Evolutionary conservation across 2,797 vertebrate genomes (phyloP).

Genomic region (Sciurus vulgaris): DNA sequence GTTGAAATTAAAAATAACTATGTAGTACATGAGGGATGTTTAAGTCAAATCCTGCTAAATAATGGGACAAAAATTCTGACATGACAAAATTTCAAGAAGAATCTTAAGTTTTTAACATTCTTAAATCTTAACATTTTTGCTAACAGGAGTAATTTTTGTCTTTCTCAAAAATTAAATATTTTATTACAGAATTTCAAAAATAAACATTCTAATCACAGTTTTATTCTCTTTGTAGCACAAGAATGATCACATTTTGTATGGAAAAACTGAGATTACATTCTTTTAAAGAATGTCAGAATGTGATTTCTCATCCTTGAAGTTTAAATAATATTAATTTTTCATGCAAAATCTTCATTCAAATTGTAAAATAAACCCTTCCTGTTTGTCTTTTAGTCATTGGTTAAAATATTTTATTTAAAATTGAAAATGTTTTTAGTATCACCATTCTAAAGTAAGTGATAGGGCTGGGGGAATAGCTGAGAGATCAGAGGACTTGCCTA

Average conservation of each 20-base stretch:
- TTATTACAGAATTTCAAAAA: neutral
- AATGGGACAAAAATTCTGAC: neutral
- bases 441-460: neutral
- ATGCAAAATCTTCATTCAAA: constrained; percentile 54
- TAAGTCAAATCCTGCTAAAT: neutral
- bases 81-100: constrained; percentile 1
- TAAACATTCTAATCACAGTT: constrained; percentile 11
- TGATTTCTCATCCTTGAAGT: constrained; percentile 42
- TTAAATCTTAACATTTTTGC: constrained; percentile 36
- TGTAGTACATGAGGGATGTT: neutral
- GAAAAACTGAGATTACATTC: neutral
- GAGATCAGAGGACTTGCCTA: neutral
- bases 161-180: constrained; percentile 52
- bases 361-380: constrained; percentile 55
- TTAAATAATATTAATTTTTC: constrained; percentile 57
- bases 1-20: neutral
- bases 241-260: neutral
- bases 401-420: constrained; percentile 34
- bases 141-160: neutral
- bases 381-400: neutral
- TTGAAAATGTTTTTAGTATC: neutral
- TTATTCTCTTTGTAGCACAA: neutral
- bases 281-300: neutral
- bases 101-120: constrained; percentile 24
- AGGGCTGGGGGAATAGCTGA: too few species aligned